phyloP scores from a whole-genome alignment of 1,140 invertebrate species.

The Magallana angulata region DNA sequence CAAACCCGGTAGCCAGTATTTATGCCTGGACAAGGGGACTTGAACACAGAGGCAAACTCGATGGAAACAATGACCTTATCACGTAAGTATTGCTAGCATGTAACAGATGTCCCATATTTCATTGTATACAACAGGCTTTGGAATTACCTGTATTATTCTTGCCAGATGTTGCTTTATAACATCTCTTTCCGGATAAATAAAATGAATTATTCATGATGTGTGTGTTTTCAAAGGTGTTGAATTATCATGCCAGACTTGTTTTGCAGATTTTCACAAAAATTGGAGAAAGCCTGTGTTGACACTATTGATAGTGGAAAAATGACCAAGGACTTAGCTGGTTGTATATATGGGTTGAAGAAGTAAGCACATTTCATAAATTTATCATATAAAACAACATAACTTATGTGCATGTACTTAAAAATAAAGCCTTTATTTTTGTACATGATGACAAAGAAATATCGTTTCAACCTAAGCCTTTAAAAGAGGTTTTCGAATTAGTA shows the following conservation, averaged over 20 bases:
- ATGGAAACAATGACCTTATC: slow-evolving; percentile 89
- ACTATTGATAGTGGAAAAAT: slow-evolving; percentile 96
- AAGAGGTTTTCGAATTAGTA: no score
- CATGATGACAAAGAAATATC: no score
- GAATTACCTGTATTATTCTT: neutral
- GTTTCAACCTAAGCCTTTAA: no score
- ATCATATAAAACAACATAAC: no score
- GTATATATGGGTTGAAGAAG: slow-evolving; percentile 91
- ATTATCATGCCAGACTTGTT: slow-evolving; percentile 23
- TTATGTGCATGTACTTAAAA: neutral
- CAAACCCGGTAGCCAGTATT: slow-evolving; percentile 89
- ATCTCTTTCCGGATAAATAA: neutral
- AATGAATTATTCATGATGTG: no score
- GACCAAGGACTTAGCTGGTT: slow-evolving; percentile 99
- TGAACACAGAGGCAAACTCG: slow-evolving; percentile 94
- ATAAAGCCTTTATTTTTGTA: no score
- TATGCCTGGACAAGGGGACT: slow-evolving; percentile 97
- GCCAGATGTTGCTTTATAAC: neutral
- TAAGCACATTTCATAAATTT: slow-evolving; percentile 61
- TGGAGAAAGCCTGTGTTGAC: slow-evolving; percentile 92
- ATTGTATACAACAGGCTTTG: neutral
- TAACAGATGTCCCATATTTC: neutral
- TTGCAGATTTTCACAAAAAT: slow-evolving; percentile 71
- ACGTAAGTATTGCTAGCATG: slow-evolving; percentile 44
- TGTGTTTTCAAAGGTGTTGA: neutral